Evolutionary conservation across 2,113 vertebrate species (phyloP), one percentile per base, ranked within the genome.

Genomic region (Lepus europaeus): DNA sequence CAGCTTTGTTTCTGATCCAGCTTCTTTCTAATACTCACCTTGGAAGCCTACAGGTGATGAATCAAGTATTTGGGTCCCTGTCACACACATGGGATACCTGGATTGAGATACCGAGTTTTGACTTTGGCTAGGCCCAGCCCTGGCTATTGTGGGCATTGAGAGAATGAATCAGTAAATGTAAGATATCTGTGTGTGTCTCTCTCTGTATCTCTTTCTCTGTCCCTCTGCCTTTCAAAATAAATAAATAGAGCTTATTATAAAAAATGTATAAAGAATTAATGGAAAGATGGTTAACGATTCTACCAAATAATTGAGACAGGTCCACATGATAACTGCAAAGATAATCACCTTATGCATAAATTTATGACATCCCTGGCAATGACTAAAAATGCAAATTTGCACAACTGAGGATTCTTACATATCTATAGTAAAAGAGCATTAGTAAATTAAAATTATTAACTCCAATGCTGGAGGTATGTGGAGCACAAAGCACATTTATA

Each of bases 401-500:
- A 36, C 74, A 73, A 73, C 33, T 39, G 76, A 72, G 12, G 36
- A 78, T 13, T 27, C 76, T 66, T 51, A 56, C 5, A 10, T 66
- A 53, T 29, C 77, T 91, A 27, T 64, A 81, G 45, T 49, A 76
- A 73, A 88, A 74, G 76, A 51, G 20, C 77, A 85, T 17, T 84
- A 84, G 74, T 63, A 66, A 79, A 83, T 73, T 33, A 31, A 78
- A 81, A 56, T 63, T 8, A 95, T 61, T 68, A 84, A 69, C 33
- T 77, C 76, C 68, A 81, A 25, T 3, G 76, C 13, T 90, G 93
- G 72, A 74, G 56, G 39, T 91, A 93, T 68, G 3, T 53, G 31
- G 68, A 25, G 9, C 85, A 69, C 70, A 93, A 92, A 86, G 31
- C 70, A 87, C 69, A 90, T 93, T 82, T 74, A 61, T 10, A 74